These are phyloP conservation scores for Rhorus exstirpatorius DNA, from an alignment of 2,888 invertebrate genomes.

Conservation along the genomic window DNA sequence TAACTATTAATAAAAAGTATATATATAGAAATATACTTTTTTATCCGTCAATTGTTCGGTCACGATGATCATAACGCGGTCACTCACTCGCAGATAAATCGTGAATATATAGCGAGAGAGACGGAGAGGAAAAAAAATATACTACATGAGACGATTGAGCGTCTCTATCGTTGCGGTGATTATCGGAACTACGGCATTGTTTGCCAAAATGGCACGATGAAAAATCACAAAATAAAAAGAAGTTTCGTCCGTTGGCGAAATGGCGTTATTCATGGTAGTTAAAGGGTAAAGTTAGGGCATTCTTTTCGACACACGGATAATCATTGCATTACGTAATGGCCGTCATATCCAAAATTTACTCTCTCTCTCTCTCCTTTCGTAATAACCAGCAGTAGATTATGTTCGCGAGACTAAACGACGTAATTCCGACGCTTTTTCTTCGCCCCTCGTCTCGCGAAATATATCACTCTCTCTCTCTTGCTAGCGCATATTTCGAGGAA, in stretches of 20 bases:
- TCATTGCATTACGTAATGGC: too few species aligned
- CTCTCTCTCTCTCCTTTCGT: conserved; percentile 18
- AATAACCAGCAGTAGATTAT: conserved; percentile 52
- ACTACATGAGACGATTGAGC: background rate
- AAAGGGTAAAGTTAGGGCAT: too few species aligned
- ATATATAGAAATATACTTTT: too few species aligned
- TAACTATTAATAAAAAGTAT: too few species aligned
- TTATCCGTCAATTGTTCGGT: conserved; percentile 47
- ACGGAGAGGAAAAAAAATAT: background rate
- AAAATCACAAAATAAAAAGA: conserved; percentile 14
- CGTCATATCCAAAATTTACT: too few species aligned
- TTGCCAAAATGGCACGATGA: conserved; percentile 32
- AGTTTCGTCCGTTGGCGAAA: conserved; percentile 4
- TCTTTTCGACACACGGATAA: too few species aligned
- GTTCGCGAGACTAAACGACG: conserved; percentile 61
- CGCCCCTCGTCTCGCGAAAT: background rate
- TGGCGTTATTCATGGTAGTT: too few species aligned
- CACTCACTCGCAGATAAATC: conserved; percentile 33
- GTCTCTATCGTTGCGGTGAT: background rate
- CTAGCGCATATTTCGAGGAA: conserved; percentile 36
- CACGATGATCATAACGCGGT: conserved; percentile 42
- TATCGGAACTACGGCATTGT: conserved; percentile 3
- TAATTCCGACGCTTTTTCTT: conserved; percentile 49
- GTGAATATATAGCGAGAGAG: conserved; percentile 11
- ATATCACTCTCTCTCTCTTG: conserved; percentile 10